Conservation (phyloP, 2,113 vertebrate genomes). For the Phoenicopterus ruber region DNA sequence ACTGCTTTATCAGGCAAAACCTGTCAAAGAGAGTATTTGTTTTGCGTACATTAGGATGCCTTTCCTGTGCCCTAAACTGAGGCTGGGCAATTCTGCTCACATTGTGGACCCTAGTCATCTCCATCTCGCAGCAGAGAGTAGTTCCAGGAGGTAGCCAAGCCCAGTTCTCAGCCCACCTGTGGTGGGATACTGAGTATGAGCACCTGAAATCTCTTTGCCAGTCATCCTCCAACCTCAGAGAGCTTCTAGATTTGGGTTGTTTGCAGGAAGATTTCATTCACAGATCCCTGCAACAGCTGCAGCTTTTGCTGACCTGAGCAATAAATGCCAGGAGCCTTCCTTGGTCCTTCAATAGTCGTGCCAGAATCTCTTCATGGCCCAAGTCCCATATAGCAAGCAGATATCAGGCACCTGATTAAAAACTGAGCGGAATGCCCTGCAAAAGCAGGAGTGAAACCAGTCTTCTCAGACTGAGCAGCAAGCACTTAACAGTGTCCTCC, state of each 20-base stretch:
- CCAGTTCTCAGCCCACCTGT: neutral
- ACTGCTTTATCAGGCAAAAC: neutral
- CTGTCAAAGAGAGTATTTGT: neutral
- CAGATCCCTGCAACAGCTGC: neutral
- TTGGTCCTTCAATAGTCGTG: neutral
- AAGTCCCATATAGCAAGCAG: neutral
- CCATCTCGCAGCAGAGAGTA: neutral
- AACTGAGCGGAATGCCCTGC: neutral
- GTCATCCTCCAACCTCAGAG: neutral
- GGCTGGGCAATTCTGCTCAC: neutral
- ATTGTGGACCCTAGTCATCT: neutral
- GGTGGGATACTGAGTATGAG: neutral
- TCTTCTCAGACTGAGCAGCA: neutral
- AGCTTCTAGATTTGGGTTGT: neutral
- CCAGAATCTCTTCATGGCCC: neutral
- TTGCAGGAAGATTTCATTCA: neutral
- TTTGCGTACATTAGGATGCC: neutral
- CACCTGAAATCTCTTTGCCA: neutral
- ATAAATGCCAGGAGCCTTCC: neutral
- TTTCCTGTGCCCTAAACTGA: neutral
- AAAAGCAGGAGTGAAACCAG: neutral
- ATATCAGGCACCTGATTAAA: neutral
- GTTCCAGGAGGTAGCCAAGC: neutral
- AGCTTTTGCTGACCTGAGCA: neutral
- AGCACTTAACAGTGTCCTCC: neutral